phyloP scores from a whole-genome alignment of 2,113 vertebrate genomes.

The Pagrus major region DNA sequence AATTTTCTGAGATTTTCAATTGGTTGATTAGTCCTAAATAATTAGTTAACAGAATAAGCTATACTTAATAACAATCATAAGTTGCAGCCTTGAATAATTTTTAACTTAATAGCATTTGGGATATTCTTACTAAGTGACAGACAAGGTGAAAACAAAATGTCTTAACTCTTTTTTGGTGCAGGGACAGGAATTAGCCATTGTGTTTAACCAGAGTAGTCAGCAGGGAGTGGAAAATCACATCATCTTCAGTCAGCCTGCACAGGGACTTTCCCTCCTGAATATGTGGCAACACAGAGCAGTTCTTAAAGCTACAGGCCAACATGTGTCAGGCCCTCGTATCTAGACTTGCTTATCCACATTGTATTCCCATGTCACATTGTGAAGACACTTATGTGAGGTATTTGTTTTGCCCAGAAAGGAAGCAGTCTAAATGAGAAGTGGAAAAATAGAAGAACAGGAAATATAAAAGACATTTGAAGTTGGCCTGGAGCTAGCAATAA shows the following conservation, averaged over 20 bases:
- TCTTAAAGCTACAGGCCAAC: constrained; percentile 70
- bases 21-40: neutral
- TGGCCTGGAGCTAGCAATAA: constrained; percentile 48
- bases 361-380: constrained; percentile 18
- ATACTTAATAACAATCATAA: neutral
- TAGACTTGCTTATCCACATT: constrained; percentile 22
- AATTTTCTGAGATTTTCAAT: too few relatives aligned
- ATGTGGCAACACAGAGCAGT: constrained; percentile 68
- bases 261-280: constrained; percentile 79
- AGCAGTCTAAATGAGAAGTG: constrained; percentile 39
- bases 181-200: constrained; percentile 22
- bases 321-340: constrained; percentile 25
- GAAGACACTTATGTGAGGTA: constrained; percentile 9
- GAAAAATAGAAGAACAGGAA: constrained; percentile 49
- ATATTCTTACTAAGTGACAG: neutral
- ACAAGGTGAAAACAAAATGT: neutral
- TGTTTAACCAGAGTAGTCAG: constrained; percentile 62
- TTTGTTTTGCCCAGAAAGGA: constrained; percentile 41
- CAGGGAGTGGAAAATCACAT: constrained; percentile 75
- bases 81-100: neutral
- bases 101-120: neutral
- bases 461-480: constrained; percentile 42
- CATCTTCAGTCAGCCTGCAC: constrained; percentile 64
- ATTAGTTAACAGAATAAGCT: neutral
- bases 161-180: constrained; percentile 14